These are phyloP conservation scores for Chrysolina haemoptera DNA, from an alignment of 2,888 invertebrate genomes.

Conservation along the genomic window DNA sequence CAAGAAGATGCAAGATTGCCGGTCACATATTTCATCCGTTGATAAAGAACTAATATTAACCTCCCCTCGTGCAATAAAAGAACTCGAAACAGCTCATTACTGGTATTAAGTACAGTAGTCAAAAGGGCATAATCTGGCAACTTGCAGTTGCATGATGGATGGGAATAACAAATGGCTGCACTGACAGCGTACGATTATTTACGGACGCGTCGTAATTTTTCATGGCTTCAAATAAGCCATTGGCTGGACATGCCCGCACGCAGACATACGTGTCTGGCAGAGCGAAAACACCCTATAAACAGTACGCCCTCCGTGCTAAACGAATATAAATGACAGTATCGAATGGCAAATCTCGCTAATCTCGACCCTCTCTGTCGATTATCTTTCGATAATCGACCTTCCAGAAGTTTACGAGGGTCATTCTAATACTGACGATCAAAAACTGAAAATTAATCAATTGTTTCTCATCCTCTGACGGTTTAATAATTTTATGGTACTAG, in stretches of 20 bases:
- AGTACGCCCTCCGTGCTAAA: constrained; percentile 56
- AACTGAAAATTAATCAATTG: constrained; percentile 11
- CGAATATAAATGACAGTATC: constrained; percentile 69
- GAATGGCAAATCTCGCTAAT: constrained; percentile 69
- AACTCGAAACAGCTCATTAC: constrained; percentile 11
- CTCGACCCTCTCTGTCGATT: constrained; percentile 63
- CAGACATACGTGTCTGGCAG: constrained; percentile 50
- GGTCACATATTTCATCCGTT: background rate
- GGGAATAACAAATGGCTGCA: constrained; percentile 57
- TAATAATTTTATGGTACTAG: too few species aligned
- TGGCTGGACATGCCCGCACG: constrained; percentile 38
- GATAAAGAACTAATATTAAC: background rate
- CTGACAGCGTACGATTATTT: constrained; percentile 41
- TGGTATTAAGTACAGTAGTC: constrained; percentile 13
- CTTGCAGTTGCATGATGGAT: constrained; percentile 55
- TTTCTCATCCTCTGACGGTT: too few species aligned
- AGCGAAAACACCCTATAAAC: constrained; percentile 19
- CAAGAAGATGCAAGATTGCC: background rate
- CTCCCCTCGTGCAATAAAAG: background rate
- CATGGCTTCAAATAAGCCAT: constrained; percentile 64
- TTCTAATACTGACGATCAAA: constrained; percentile 41
- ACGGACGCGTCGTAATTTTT: constrained; percentile 61
- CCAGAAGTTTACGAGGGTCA: constrained; percentile 49
- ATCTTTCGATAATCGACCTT: constrained; percentile 66
- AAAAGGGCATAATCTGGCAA: constrained; percentile 37